phyloP scores from a whole-genome alignment of 2,888 invertebrate genomes.

The Plagodis pulveraria region DNA sequence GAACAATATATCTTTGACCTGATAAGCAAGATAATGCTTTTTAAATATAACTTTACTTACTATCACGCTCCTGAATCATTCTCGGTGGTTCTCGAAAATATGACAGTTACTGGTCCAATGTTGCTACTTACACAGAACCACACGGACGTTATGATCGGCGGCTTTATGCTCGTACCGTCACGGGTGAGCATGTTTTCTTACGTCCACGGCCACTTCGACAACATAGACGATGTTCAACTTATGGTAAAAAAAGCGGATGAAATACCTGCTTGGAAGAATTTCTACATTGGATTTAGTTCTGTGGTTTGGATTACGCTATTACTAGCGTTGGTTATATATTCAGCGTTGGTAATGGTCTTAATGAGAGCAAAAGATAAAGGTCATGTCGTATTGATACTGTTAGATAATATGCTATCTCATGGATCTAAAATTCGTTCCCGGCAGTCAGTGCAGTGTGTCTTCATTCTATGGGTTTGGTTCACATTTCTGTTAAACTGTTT shows the following conservation, averaged over 20 bases:
- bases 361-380: slow-evolving; percentile 42
- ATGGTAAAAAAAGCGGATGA: slow-evolving; percentile 49
- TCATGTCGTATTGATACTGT: slow-evolving; percentile 45
- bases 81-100: slow-evolving; percentile 43
- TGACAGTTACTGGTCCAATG: slow-evolving; percentile 49
- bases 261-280: slow-evolving; percentile 47
- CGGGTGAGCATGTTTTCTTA: slow-evolving; percentile 48
- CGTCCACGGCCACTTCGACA: slow-evolving; percentile 48
- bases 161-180: slow-evolving; percentile 39
- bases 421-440: slow-evolving; percentile 39
- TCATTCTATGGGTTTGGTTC: slow-evolving; percentile 59
- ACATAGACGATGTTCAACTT: slow-evolving; percentile 49
- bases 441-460: slow-evolving; percentile 37
- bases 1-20: slow-evolving; percentile 49
- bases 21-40: slow-evolving; percentile 50
- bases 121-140: slow-evolving; percentile 37
- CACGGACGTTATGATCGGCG: slow-evolving; percentile 46
- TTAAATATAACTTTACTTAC: slow-evolving; percentile 51
- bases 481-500: slow-evolving; percentile 45
- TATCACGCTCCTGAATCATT: slow-evolving; percentile 42
- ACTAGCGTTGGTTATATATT: slow-evolving; percentile 42
- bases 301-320: slow-evolving; percentile 52
- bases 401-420: slow-evolving; percentile 50
- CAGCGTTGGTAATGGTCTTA: slow-evolving; percentile 37
- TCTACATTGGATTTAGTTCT: slow-evolving; percentile 52